Conservation (phyloP, 37 sponge, comb jelly and placozoan species). For the Aplysina aerophoba region DNA sequence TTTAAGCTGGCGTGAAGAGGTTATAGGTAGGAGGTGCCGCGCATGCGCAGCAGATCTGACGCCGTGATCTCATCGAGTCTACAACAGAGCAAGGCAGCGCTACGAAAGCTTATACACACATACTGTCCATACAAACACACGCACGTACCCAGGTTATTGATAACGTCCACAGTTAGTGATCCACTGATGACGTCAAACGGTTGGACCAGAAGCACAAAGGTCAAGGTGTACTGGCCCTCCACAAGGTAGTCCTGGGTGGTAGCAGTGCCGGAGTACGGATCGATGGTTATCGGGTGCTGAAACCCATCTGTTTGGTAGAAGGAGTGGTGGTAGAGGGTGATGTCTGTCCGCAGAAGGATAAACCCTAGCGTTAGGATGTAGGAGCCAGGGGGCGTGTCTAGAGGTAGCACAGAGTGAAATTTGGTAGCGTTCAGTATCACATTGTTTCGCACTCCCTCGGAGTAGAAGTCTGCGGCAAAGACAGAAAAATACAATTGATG, state of each 20-base stretch:
- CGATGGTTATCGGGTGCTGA: neutral
- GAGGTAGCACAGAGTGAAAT: neutral
- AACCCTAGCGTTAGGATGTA: slow-evolving; percentile 9
- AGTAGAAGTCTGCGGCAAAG: too few relatives aligned
- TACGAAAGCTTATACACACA: too few relatives aligned
- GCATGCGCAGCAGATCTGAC: too few relatives aligned
- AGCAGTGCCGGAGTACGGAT: neutral
- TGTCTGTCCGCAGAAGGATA: neutral
- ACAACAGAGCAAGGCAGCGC: too few relatives aligned
- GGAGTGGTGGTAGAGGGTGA: neutral
- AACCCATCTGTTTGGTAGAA: slow-evolving; percentile 13
- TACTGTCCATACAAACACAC: too few relatives aligned
- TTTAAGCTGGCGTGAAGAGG: too few relatives aligned
- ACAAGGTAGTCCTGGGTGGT: neutral
- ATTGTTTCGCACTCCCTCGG: neutral
- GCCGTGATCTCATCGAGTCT: too few relatives aligned
- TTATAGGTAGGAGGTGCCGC: too few relatives aligned
- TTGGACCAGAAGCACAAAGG: neutral
- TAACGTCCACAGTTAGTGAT: neutral
- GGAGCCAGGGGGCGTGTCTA: slow-evolving; percentile 21
- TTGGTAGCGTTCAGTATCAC: slow-evolving; percentile 1
- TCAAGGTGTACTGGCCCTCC: neutral
- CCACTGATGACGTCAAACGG: slow-evolving; percentile 12
- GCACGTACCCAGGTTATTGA: neutral
- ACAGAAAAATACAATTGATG: too few relatives aligned